Conservation (phyloP, 2,888 invertebrate species). For the Morpho helenor region DNA sequence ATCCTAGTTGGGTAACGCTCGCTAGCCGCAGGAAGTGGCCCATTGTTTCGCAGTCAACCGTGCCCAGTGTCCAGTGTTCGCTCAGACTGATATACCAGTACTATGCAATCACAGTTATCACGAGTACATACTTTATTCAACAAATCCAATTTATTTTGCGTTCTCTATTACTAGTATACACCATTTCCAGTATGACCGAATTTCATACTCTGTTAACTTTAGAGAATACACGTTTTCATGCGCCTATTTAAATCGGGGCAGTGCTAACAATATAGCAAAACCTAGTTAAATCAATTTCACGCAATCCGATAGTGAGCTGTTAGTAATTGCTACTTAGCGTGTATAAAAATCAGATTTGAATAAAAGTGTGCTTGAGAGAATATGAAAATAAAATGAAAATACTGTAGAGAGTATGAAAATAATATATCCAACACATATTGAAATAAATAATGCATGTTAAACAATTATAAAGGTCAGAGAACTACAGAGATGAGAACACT, state of each 20-base stretch:
- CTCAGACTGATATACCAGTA: constrained; percentile 18
- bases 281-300: too few species aligned
- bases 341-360: too few species aligned
- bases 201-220: constrained; percentile 15
- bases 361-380: too few species aligned
- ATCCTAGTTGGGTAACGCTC: constrained; percentile 56
- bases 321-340: too few species aligned
- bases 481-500: too few species aligned
- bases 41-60: constrained; percentile 67
- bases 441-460: too few species aligned
- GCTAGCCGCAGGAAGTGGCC: constrained; percentile 65
- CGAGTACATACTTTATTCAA: constrained; percentile 5
- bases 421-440: too few species aligned
- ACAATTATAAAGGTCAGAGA: too few species aligned
- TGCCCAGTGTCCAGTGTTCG: constrained; percentile 39
- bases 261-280: too few species aligned
- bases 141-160: constrained; percentile 13
- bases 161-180: neutral
- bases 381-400: too few species aligned
- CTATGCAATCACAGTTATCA: constrained; percentile 2
- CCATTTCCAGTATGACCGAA: constrained; percentile 9
- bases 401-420: too few species aligned
- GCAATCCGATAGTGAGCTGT: too few species aligned
- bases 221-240: constrained; percentile 7
- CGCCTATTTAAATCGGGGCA: neutral